Evolutionary conservation across 2,888 invertebrate species (phyloP), one percentile per base, ranked within the genome.

Genomic region (Troides helena): DNA sequence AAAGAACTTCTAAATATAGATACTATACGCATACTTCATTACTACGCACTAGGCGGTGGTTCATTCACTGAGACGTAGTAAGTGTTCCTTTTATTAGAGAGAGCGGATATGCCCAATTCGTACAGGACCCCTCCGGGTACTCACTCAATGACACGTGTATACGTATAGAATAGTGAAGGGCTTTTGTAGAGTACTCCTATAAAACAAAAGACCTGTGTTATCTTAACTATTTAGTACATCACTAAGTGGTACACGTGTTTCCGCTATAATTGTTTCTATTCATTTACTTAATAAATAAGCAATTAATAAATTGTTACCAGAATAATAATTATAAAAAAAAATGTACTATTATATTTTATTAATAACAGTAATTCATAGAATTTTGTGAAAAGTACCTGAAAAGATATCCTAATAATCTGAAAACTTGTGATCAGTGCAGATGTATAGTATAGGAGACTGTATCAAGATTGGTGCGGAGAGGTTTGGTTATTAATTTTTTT

Each of bases 91-190:
- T 85, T 83, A 88, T 88, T 83, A 83, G 78, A 81, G 81, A 85
- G 85, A 87, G 86, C 90, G 91, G 91, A 91, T 84, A 89, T 89
- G 76, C 75, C 81, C 90, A 90, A 89, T 91, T 89, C 85, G 81
- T 68, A 71, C 73, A 77, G 80, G 78, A 82, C 88, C 88, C 87
- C 83, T 82, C 75, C 73, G 74, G 74, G 74, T 73, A 72, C 76
- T 63, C 69, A 75, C 73, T 76, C 79, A 77, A 76, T 76, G 78
- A 77, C 77, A 77, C 79, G 78, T 80, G 77, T 72, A 73, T 62
- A 70, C 67, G 53, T 18, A 53, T 53, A 1, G 53, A 12, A 8
- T 18, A 53, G 53, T n/a, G 6, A 53, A 53, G n/a, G 53, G 53
- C 18, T n/a, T 53, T 53, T n/a, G 18, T 53, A 8, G n/a, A 18